A percentile compares a stretch with the other conserved stretches of the same genome.
Conservation (phyloP, 2,888 invertebrate species). For the Agriopis leucophaearia region DNA sequence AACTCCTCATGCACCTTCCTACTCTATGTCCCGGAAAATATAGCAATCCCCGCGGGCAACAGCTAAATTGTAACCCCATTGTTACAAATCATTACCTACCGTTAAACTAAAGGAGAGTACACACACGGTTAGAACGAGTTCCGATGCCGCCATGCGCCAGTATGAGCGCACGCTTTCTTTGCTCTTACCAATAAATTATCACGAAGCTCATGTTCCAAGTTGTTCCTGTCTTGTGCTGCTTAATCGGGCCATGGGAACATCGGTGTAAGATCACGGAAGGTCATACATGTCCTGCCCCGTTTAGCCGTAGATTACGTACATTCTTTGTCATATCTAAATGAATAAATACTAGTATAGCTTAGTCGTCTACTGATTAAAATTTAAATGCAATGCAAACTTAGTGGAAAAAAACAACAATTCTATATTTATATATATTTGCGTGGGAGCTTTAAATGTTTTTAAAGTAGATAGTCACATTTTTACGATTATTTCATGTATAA, state of each 20-base stretch:
- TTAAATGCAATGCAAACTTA: slow-evolving; percentile 1
- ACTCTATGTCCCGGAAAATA: no score
- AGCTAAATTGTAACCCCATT: background rate
- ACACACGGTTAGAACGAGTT: slow-evolving; percentile 51
- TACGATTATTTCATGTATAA: slow-evolving; percentile 12
- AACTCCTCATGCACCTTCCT: no score
- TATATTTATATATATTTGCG: slow-evolving; percentile 6
- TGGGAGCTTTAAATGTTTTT: slow-evolving; percentile 12
- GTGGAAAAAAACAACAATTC: background rate
- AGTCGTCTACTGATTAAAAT: background rate
- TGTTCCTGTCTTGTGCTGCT: slow-evolving; percentile 64
- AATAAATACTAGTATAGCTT: background rate
- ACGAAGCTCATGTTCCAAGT: slow-evolving; percentile 79
- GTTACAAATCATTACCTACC: slow-evolving; percentile 49
- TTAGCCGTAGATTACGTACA: slow-evolving; percentile 2
- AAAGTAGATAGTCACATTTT: slow-evolving; percentile 9
- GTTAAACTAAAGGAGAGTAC: slow-evolving; percentile 51
- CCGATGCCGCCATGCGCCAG: slow-evolving; percentile 60
- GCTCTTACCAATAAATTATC: slow-evolving; percentile 79
- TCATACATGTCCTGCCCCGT: slow-evolving; percentile 12
- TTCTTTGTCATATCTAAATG: background rate
- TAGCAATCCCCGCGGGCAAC: no score
- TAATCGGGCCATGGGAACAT: slow-evolving; percentile 70
- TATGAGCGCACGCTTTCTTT: slow-evolving; percentile 71
- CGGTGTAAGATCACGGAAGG: slow-evolving; percentile 37